Evolutionary conservation across 2,797 vertebrate genomes (phyloP), one percentile per base, ranked within the genome.

Genomic region (Microctenopoma lineatum): DNA sequence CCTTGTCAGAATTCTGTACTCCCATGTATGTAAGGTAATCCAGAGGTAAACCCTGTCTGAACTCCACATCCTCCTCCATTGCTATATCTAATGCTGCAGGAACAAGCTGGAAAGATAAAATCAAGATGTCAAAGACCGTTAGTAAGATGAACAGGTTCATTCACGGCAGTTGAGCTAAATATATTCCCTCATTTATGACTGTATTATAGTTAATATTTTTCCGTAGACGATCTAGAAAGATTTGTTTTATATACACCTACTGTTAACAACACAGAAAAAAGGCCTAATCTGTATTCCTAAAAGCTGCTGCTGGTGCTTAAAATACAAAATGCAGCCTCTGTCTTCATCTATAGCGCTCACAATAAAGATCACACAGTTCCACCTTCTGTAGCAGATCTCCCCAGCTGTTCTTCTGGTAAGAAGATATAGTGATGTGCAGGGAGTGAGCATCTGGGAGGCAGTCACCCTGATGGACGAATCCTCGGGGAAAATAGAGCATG

Each of bases 391-490:
- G 83, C 50, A 99, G 91, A 82, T 97, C 94, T 4, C 95, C 96
- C 97, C 97, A 99, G 71, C 95, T 95, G 90, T 99, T 98, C 82
- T 92, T 96, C 94, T 99, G 98, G 86, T 89, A 97, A 0, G 97
- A 96, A 38, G 98, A 99, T 83, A 99, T 73, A 0, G 98, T 99
- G 84, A 99, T 92, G 86, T 99, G 98, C 53, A 99, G 91, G 0
- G 98, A 99, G 83, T 99, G 97, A 0, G 85, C 77, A 0, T 96
- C 94, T 0, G 96, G 94, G 36, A 96, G 94, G 66, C 97, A 98
- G 75, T 95, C 63, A 0, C 94, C 98, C 87, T 99, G 97, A 84
- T 99, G 98, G 85, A 98, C 95, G 86, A 98, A 98, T 16, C 98
- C 98, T 0, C 98, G 92, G 0, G 98, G 98, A 45, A 99, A 97